Evolutionary conservation across 2,113 vertebrate species (phyloP), one percentile per base, ranked within the genome.

Genomic region (Columbina picui): DNA sequence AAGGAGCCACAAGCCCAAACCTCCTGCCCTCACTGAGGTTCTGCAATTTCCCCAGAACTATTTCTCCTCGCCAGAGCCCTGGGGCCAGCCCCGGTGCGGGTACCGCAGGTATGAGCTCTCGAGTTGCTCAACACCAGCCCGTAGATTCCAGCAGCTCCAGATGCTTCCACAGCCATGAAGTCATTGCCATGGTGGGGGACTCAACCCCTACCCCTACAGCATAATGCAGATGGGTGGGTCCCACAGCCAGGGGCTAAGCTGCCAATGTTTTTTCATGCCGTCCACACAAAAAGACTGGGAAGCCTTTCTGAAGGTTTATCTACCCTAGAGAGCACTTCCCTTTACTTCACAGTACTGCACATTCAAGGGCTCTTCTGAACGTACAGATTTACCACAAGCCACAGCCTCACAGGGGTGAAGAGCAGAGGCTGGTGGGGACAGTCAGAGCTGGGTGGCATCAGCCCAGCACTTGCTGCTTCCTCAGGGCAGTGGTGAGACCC

Each of bases 321-420:
- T 29, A 9, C n/a, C 43, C 39, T 55, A 20, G 3, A 84, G 21
- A 67, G 7, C 39, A 47, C 57, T 83, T 61, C 22, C 21, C 53
- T 74, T 71, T 43, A 27, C 15, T 68, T 73, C 30, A 47, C 10
- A 69, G 36, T 3, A 25, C 29, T 74, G 43, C 65, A 34, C 17
- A 60, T 36, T 6, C 0, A 0, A 57, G 4, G 12, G 34, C 4
- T 86, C 32, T 75, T 12, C 65, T 52, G 34, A 29, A 14, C 0
- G 1, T 30, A 30, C 8, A 12, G 20, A 13, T 12, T 50, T 18
- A 67, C 13, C 27, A 8, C 0, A 1, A 85, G 53, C 49, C 52
- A 45, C 34, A 41, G n/a, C 32, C 34, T 64, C 32, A 13, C 4
- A 3, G 34, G 12, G 27, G 5, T 9, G 8, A 83, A 15, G 68